Evolutionary conservation across 2,888 invertebrate genomes (phyloP).

Genomic region (Archips crataeganus): DNA sequence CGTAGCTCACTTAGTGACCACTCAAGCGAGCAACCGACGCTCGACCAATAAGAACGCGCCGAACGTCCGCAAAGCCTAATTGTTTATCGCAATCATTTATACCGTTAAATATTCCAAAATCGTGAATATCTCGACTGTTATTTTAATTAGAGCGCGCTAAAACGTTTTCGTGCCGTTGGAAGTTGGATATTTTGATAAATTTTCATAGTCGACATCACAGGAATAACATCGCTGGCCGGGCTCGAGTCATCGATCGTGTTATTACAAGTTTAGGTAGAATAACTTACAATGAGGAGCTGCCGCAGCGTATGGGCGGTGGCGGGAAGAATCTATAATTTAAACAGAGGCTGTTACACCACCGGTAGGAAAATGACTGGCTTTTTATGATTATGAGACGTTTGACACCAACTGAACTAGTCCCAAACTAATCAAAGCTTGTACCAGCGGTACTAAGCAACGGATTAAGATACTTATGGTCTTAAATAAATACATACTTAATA

Average conservation of each 20-base stretch:
- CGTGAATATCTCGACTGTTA: slow-evolving; percentile 33
- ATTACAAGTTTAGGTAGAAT: slow-evolving; percentile 39
- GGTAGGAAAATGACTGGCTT: no score
- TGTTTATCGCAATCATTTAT: slow-evolving; percentile 12
- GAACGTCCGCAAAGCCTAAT: neutral
- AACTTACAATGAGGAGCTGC: slow-evolving; percentile 23
- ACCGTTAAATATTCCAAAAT: slow-evolving; percentile 29
- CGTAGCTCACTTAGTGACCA: slow-evolving; percentile 15
- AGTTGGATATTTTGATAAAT: slow-evolving; percentile 42
- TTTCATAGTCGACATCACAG: slow-evolving; percentile 40
- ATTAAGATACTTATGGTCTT: no score
- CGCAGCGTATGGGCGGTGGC: neutral
- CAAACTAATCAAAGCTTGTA: no score
- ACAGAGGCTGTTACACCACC: no score
- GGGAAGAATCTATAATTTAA: neutral
- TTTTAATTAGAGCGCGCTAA: slow-evolving; percentile 28
- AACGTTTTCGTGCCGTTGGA: slow-evolving; percentile 16
- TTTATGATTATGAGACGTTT: no score
- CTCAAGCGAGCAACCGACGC: neutral
- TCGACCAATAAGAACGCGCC: neutral
- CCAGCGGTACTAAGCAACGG: no score
- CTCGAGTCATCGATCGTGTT: slow-evolving; percentile 38
- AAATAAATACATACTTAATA: no score
- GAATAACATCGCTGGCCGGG: slow-evolving; percentile 31
- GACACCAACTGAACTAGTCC: no score